phyloP scores from a whole-genome alignment of 2,797 vertebrate species.

The Chrosomus eos region DNA sequence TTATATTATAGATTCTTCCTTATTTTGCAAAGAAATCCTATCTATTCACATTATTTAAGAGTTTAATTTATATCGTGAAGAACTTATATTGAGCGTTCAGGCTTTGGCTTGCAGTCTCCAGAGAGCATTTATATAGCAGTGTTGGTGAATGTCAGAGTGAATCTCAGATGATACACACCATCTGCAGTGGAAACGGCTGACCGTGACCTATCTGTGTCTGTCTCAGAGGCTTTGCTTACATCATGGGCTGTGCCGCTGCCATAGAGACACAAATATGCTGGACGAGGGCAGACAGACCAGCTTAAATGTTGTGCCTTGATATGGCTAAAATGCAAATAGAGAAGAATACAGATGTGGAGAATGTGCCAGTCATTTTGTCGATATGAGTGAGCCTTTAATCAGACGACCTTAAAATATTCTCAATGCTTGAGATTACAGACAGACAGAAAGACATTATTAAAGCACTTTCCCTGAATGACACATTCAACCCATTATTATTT shows the following conservation, averaged over 20 bases:
- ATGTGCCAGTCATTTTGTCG: conserved; percentile 6
- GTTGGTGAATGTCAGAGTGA: neutral
- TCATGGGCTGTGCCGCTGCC: neutral
- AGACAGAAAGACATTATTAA: neutral
- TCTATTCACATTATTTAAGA: conserved; percentile 63
- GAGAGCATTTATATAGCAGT: conserved; percentile 17
- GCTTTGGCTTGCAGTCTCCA: conserved; percentile 8
- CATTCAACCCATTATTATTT: neutral
- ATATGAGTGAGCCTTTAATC: neutral
- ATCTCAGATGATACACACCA: conserved; percentile 51
- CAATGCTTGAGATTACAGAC: conserved; percentile 1
- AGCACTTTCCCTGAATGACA: neutral
- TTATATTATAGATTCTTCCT: conserved; percentile 72
- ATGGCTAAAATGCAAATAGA: conserved; percentile 20
- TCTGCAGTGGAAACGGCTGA: conserved; percentile 35
- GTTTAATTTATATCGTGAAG: conserved; percentile 40
- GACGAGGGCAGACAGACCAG: conserved; percentile 17
- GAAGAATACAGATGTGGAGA: conserved; percentile 7
- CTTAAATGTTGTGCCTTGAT: conserved; percentile 41
- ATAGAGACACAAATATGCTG: conserved; percentile 1
- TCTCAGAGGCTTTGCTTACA: conserved; percentile 33
- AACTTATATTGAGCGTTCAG: conserved; percentile 20
- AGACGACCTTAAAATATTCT: conserved; percentile 13
- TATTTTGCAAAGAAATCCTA: conserved; percentile 74
- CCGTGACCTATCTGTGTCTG: conserved; percentile 3